phyloP scores from a whole-genome alignment of 2,113 vertebrate genomes.

The Ctenodactylus gundi region DNA sequence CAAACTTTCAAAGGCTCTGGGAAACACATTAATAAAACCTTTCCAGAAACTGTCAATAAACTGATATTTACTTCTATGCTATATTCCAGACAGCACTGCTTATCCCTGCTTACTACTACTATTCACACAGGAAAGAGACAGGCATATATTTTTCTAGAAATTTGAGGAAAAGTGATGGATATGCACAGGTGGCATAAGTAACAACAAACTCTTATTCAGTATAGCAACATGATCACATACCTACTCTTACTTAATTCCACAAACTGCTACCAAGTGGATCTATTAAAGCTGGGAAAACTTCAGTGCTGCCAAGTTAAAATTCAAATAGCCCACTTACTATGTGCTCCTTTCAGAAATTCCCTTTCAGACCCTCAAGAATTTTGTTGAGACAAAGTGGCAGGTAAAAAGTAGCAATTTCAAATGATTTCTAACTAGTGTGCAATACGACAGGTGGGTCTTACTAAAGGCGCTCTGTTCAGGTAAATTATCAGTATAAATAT shows the following conservation, averaged over 20 bases:
- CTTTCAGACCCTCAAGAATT: not conserved
- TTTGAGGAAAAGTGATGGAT: not conserved
- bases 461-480: not conserved
- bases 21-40: not conserved
- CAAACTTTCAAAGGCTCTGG: not conserved
- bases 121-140: not conserved
- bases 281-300: not conserved
- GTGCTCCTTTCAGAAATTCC: not conserved
- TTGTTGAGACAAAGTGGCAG: not conserved
- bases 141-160: not conserved
- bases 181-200: not conserved
- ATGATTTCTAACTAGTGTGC: not conserved
- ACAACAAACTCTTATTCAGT: not conserved
- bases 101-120: not conserved
- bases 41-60: constrained; percentile 8
- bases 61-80: constrained; percentile 5
- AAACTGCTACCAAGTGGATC: not conserved
- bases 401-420: not conserved
- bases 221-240: not conserved
- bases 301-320: not conserved
- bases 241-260: not conserved
- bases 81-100: not conserved
- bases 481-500: not conserved
- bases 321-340: not conserved
- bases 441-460: not conserved